A percentile compares a stretch with the other conserved stretches of the same genome.
Evolutionary conservation across 2,888 invertebrate genomes (phyloP).

Genomic region (Zelleria hepariella): DNA sequence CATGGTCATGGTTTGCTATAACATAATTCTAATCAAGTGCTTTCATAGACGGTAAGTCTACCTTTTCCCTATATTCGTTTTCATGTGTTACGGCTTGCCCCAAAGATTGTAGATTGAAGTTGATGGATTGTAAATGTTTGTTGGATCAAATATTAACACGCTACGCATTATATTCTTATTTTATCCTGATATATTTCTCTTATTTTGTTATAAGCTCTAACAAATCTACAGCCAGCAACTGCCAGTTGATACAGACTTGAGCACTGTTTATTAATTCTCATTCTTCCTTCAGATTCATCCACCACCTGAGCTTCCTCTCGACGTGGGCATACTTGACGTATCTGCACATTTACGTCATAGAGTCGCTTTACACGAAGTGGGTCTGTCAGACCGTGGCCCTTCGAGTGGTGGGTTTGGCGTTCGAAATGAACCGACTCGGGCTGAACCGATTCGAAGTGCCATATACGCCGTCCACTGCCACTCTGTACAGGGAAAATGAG

Average conservation of each 20-base stretch:
- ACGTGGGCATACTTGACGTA: slow-evolving; percentile 84
- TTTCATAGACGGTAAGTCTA: slow-evolving; percentile 67
- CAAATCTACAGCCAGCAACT: too few relatives aligned
- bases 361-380: slow-evolving; percentile 80
- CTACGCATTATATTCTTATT: too few relatives aligned
- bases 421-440: slow-evolving; percentile 71
- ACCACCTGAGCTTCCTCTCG: slow-evolving; percentile 78
- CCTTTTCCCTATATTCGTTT: too few relatives aligned
- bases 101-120: background rate
- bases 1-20: slow-evolving; percentile 71
- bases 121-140: too few relatives aligned
- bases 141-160: too few relatives aligned
- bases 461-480: background rate
- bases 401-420: slow-evolving; percentile 86
- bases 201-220: too few relatives aligned
- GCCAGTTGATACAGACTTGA: background rate
- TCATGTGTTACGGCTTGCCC: too few relatives aligned
- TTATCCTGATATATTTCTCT: too few relatives aligned
- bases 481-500: slow-evolving; percentile 3
- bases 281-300: slow-evolving; percentile 76
- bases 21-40: slow-evolving; percentile 73
- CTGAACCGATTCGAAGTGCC: background rate
- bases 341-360: slow-evolving; percentile 77
- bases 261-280: background rate
- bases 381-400: slow-evolving; percentile 86